Conservation (phyloP, 2,113 vertebrate species). For the Lucifuga dentata region DNA sequence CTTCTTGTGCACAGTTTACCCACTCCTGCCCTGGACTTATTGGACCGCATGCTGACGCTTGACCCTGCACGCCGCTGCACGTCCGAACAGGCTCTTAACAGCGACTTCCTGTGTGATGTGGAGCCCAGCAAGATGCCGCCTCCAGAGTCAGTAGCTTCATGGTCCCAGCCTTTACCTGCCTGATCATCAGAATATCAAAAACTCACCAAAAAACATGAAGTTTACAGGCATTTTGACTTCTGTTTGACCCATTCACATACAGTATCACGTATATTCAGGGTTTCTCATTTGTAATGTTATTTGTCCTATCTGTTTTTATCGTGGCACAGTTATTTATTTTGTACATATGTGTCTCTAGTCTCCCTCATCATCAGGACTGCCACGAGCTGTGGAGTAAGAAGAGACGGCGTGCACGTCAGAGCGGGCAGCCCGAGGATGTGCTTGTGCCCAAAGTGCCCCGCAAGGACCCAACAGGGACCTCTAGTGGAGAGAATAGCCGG, state of each 20-base stretch:
- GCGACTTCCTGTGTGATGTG: constrained; percentile 93
- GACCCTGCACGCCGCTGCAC: constrained; percentile 96
- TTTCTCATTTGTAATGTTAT: no score
- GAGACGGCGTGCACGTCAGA: constrained; percentile 92
- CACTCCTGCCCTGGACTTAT: constrained; percentile 89
- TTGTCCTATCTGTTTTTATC: no score
- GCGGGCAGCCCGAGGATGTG: constrained; percentile 89
- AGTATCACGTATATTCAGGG: no score
- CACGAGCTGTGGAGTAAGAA: constrained; percentile 99
- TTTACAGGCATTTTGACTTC: background rate
- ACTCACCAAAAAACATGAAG: background rate
- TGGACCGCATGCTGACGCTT: constrained; percentile 97
- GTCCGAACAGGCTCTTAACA: constrained; percentile 92
- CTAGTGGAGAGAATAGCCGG: constrained; percentile 88
- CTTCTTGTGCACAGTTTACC: constrained; percentile 85
- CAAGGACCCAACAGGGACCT: constrained; percentile 88
- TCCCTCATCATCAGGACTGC: constrained; percentile 97
- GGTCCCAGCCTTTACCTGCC: background rate
- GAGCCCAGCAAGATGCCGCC: constrained; percentile 96
- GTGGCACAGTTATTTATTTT: no score
- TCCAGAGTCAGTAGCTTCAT: constrained; percentile 89
- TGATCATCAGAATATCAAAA: background rate
- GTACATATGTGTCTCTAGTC: constrained; percentile 83
- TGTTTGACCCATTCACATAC: no score
- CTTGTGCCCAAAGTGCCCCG: constrained; percentile 90